These are phyloP conservation scores for Trichomycterus rosablanca DNA, from an alignment of 2,113 vertebrate species.

Conservation along the genomic window DNA sequence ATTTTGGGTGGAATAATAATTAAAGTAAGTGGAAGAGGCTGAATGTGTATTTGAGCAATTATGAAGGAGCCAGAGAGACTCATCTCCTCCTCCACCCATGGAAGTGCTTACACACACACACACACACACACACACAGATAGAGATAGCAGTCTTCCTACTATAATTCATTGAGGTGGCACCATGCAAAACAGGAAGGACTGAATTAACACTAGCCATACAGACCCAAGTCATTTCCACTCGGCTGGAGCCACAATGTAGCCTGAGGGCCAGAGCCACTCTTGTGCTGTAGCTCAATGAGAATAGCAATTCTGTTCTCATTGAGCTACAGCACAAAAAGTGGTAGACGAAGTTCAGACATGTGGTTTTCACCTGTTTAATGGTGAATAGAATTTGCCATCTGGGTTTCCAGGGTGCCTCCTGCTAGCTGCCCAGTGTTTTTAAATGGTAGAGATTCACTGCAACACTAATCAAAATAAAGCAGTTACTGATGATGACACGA, in stretches of 20 bases:
- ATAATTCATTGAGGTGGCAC: constrained; percentile 26
- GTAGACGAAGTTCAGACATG: too few relatives aligned
- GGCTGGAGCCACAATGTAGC: constrained; percentile 29
- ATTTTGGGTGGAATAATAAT: constrained; percentile 49
- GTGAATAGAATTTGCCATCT: too few relatives aligned
- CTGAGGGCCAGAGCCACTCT: constrained; percentile 18
- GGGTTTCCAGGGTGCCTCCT: too few relatives aligned
- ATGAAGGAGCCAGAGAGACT: constrained; percentile 30
- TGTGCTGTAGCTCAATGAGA: background rate
- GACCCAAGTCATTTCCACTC: constrained; percentile 12
- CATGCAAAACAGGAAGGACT: constrained; percentile 39
- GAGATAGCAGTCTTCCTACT: background rate
- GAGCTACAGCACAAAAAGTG: too few relatives aligned
- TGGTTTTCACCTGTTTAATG: too few relatives aligned
- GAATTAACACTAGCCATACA: constrained; percentile 38
- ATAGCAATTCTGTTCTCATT: too few relatives aligned
- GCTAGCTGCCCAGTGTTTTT: too few relatives aligned
- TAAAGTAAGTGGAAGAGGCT: constrained; percentile 38
- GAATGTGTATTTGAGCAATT: constrained; percentile 35
- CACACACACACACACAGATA: constrained; percentile 12
- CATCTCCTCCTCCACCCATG: constrained; percentile 22
- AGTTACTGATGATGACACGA: too few relatives aligned
- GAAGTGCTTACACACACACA: constrained; percentile 18
- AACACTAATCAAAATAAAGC: too few relatives aligned
- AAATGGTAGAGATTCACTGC: too few relatives aligned